Base-by-base conservation (phyloP, 2,113 vertebrate genomes). In the Jaculus jaculus region DNA sequence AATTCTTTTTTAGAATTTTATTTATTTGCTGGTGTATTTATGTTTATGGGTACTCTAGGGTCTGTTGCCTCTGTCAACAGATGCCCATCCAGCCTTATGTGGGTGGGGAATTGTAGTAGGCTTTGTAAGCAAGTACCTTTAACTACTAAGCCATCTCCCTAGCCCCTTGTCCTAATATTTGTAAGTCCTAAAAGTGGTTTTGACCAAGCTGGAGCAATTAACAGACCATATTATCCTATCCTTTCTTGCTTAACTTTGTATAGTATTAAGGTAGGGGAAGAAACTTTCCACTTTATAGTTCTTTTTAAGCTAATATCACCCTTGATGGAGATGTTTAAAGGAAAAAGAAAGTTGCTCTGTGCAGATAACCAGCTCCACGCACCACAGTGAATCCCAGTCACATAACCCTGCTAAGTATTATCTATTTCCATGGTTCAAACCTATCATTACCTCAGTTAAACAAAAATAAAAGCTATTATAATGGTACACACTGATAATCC, bases 211-310 rank as follows among this genome's bases (percentile, higher is more conserved):
- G 26, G 30, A 24, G 34, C 20, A 34, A 17, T 2, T 34, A 32
- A 30, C 51, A 61, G 5, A 87, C 3, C 18, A 10, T 9, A 24
- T 66, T 24, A 30, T 7, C 26, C 34, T 37, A 13, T 13, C 47
- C 26, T 84, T 79, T 39, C 54, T 81, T 81, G 32, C 1, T 4
- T n/a, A 51, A 23, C n/a, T 7, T 16, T 1, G 0, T 39, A 20
- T 30, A 16, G 60, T 7, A 58, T 20, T 37, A 28, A 65, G 61
- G 21, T 0, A 37, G 4, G 37, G 42, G 30, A 42, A 0, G 8
- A 2, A 17, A 3, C 11, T 5, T n/a, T 86, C 65, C 4, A 30
- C 20, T 13, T 54, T 23, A 4, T 3, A 2, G 2, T 75, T 11
- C 60, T n/a, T 21, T 82, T 32, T 74, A 20, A 58, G 26, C 39